These are phyloP conservation scores for Pavo muticus DNA, from an alignment of 2,113 vertebrate genomes.

Conservation along the genomic window DNA sequence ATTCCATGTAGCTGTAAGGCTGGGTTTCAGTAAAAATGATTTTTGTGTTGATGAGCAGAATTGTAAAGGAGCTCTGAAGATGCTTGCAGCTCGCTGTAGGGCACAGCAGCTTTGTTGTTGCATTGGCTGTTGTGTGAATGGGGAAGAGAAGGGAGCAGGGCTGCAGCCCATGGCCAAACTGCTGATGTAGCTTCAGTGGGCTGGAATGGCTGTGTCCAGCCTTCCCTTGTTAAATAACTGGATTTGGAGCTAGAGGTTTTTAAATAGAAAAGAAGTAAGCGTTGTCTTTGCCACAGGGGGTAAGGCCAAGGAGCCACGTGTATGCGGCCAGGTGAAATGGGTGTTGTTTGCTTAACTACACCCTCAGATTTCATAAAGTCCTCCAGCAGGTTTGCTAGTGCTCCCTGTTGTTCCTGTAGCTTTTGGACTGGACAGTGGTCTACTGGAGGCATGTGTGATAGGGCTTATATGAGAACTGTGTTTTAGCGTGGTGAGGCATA, in stretches of 20 bases:
- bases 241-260: not conserved
- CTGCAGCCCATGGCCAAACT: not conserved
- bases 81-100: not conserved
- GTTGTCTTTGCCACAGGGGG: not conserved
- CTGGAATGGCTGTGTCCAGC: not conserved
- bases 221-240: not conserved
- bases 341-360: not conserved
- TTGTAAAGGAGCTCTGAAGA: not conserved
- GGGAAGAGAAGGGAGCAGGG: not conserved
- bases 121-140: not conserved
- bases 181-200: not conserved
- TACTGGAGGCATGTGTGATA: not conserved
- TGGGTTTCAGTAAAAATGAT: constrained; percentile 46
- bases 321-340: not conserved
- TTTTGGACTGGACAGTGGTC: not conserved
- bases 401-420: not conserved
- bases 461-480: not conserved
- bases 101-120: fast-evolving
- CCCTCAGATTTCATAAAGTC: not conserved
- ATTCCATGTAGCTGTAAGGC: constrained; percentile 29
- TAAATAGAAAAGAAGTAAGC: not conserved
- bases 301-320: not conserved
- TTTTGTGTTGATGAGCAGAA: constrained; percentile 19
- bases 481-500: not conserved
- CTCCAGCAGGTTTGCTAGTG: not conserved